Conservation (phyloP, 1,140 invertebrate genomes). For the Bacillus rossius region DNA sequence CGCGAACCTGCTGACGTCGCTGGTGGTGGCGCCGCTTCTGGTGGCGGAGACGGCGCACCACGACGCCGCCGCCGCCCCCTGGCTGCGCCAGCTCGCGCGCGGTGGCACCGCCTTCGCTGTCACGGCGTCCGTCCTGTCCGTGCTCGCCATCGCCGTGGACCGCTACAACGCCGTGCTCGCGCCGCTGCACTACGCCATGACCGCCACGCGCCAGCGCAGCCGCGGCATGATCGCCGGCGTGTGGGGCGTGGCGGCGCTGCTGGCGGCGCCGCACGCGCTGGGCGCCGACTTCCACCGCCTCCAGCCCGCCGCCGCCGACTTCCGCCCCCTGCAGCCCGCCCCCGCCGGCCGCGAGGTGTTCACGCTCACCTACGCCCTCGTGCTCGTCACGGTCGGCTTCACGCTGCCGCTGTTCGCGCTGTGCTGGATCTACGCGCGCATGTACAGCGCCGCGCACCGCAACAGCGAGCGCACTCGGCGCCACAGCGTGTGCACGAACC, state of each 20-base stretch:
- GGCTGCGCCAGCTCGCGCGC: constrained; percentile 38
- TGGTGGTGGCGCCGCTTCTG: constrained; percentile 45
- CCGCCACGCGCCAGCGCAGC: constrained; percentile 43
- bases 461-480: constrained; percentile 50
- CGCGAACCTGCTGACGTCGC: constrained; percentile 47
- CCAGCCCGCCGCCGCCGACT: constrained; percentile 2
- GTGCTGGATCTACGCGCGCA: constrained; percentile 49
- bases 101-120: constrained; percentile 43
- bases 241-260: constrained; percentile 36
- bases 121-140: constrained; percentile 46
- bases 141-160: constrained; percentile 49
- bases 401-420: constrained; percentile 47
- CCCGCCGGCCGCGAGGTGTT: constrained; percentile 17
- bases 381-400: constrained; percentile 40
- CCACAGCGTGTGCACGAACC: constrained; percentile 44
- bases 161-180: constrained; percentile 49
- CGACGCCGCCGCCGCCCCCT: constrained; percentile 32
- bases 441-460: constrained; percentile 45
- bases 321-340: constrained; percentile 17
- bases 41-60: constrained; percentile 36
- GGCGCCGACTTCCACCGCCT: constrained; percentile 14
- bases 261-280: constrained; percentile 33
- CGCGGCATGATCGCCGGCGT: constrained; percentile 38
- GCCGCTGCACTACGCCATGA: constrained; percentile 49
- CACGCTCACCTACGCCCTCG: constrained; percentile 26